Percentiles rank a stretch among this genome's conserved stretches.
phyloP scores from a whole-genome alignment of 2,113 vertebrate species.

The Progne subis region DNA sequence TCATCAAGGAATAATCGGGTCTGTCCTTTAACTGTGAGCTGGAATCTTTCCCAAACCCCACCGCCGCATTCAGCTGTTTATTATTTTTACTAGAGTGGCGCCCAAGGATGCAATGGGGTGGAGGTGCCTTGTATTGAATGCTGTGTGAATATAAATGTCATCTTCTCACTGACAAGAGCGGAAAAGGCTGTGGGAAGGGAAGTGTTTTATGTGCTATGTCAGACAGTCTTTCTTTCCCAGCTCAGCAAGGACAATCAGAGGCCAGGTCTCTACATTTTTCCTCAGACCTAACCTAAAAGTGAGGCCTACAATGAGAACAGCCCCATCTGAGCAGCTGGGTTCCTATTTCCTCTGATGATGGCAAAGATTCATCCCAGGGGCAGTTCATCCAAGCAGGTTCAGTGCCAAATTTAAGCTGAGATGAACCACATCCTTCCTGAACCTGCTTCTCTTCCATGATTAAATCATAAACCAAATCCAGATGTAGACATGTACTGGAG shows the following conservation, averaged over 20 bases:
- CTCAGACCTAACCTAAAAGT: neutral
- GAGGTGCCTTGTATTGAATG: neutral
- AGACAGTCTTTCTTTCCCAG: constrained; percentile 11
- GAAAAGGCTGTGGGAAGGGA: constrained; percentile 42
- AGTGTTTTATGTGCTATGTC: neutral
- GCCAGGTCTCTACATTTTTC: neutral
- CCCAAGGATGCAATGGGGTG: neutral
- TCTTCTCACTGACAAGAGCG: neutral
- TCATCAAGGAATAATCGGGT: neutral
- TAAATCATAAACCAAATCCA: neutral
- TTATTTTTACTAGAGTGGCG: neutral
- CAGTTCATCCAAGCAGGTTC: neutral
- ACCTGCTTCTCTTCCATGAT: neutral
- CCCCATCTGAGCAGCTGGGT: neutral
- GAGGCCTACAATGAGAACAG: neutral
- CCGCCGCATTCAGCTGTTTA: neutral
- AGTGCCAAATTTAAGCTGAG: neutral
- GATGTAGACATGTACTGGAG: neutral
- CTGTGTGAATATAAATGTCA: neutral
- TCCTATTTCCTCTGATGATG: neutral
- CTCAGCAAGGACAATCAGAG: neutral
- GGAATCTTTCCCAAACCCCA: neutral
- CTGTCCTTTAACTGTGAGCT: neutral
- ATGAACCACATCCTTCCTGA: neutral
- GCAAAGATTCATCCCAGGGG: neutral